These are phyloP conservation scores for Diabrotica balteata DNA, from an alignment of 2,888 invertebrate genomes.

Conservation along the genomic window DNA sequence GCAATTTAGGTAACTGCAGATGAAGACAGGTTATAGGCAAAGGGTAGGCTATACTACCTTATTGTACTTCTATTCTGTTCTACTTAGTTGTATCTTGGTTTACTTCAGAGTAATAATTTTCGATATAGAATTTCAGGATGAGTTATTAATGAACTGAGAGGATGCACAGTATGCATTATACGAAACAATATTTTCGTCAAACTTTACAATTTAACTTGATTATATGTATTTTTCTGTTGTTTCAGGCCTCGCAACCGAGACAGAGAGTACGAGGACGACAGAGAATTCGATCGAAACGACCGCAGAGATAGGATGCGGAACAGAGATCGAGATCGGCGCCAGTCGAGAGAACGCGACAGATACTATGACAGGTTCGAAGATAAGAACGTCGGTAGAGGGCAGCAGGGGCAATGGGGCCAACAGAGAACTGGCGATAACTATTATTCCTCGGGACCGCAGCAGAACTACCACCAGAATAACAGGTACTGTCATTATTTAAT, in stretches of 20 bases:
- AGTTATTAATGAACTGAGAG: no score
- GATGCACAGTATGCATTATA: no score
- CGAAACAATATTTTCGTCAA: no score
- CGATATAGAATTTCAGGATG: no score
- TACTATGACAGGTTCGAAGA: conserved; percentile 40
- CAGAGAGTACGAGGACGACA: conserved; percentile 46
- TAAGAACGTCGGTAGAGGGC: conserved; percentile 27
- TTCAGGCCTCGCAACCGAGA: conserved; percentile 47
- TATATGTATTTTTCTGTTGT: conserved; percentile 33
- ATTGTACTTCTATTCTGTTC: no score
- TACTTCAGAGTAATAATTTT: no score
- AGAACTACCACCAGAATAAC: conserved; percentile 41
- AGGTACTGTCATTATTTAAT: conserved; percentile 45
- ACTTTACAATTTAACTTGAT: no score
- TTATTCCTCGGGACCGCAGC: conserved; percentile 47
- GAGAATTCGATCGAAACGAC: conserved; percentile 51
- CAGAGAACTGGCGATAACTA: conserved; percentile 40
- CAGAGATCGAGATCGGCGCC: conserved; percentile 34
- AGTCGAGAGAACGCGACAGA: conserved; percentile 37
- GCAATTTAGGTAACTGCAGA: no score
- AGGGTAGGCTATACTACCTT: no score
- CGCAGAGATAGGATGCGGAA: conserved; percentile 33
- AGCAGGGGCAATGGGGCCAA: conserved; percentile 37
- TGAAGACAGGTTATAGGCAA: no score
- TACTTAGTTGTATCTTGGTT: no score